A percentile compares a stretch with the other conserved stretches of the same genome.
Evolutionary conservation across 2,113 vertebrate genomes (phyloP).

Genomic region (Acinonyx jubatus): DNA sequence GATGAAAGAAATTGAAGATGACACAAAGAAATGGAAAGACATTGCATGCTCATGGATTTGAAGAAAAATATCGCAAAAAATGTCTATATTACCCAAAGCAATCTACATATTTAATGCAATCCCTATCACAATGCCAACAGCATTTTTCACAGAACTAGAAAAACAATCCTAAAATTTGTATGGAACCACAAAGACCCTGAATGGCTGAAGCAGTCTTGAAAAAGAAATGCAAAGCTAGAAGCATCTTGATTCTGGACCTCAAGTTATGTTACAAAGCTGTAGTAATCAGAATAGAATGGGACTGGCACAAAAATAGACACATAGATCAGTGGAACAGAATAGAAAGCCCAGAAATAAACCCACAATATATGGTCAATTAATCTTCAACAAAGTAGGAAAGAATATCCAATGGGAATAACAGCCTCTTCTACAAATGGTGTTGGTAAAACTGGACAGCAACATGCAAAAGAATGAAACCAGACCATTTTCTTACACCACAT

Average conservation of each 20-base stretch:
- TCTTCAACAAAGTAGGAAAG: not conserved
- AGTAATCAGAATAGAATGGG: not conserved
- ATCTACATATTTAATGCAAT: not conserved
- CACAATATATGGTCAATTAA: not conserved
- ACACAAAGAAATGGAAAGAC: not conserved
- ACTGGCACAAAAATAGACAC: not conserved
- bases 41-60: not conserved
- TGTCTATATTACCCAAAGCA: not conserved
- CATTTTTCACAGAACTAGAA: not conserved
- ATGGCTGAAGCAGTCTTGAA: not conserved
- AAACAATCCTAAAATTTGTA: not conserved
- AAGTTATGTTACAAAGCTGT: not conserved
- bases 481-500: not conserved
- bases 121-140: not conserved
- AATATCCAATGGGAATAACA: not conserved
- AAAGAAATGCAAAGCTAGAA: not conserved
- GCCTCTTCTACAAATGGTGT: not conserved
- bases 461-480: not conserved
- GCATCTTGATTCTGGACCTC: not conserved
- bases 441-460: not conserved
- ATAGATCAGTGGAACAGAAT: not conserved
- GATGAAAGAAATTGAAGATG: not conserved
- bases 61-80: not conserved
- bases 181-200: not conserved
- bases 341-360: not conserved